Conservation (phyloP, 2,888 invertebrate species). For the Steromphala cineraria region DNA sequence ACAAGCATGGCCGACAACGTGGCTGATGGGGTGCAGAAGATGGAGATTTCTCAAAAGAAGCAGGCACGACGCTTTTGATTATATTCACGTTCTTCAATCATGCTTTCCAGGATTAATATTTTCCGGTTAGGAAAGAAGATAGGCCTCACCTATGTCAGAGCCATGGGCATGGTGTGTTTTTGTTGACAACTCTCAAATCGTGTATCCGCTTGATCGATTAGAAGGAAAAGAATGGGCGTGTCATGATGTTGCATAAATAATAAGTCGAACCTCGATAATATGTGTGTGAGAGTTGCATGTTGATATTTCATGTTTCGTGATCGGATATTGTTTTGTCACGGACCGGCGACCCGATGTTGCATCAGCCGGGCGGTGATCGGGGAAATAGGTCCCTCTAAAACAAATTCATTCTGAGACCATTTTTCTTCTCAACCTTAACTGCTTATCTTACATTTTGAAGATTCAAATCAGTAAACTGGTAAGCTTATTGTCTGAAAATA, state of each 20-base stretch:
- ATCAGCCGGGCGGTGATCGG: too few species aligned
- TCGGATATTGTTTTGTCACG: too few species aligned
- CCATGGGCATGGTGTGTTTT: constrained; percentile 49
- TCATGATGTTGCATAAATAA: not conserved
- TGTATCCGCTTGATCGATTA: not conserved
- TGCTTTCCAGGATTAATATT: constrained; percentile 62
- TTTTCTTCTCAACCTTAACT: too few species aligned
- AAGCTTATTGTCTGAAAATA: too few species aligned
- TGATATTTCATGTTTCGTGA: too few species aligned
- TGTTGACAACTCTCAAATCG: not conserved
- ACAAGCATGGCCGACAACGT: constrained; percentile 71
- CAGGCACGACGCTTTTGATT: constrained; percentile 68
- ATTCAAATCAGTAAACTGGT: too few species aligned
- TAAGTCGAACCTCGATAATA: not conserved
- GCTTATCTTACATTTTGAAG: too few species aligned
- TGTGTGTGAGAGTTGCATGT: too few species aligned
- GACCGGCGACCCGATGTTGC: too few species aligned
- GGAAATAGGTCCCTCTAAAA: too few species aligned
- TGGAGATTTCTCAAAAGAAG: constrained; percentile 65
- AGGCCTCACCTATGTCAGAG: constrained; percentile 51
- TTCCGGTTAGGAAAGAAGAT: constrained; percentile 57
- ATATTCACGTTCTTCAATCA: constrained; percentile 42
- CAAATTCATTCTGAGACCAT: too few species aligned
- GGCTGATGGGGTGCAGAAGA: constrained; percentile 61
- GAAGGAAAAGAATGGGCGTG: not conserved